phyloP scores from a whole-genome alignment of 2,113 vertebrate species.

The Orcinus orca region DNA sequence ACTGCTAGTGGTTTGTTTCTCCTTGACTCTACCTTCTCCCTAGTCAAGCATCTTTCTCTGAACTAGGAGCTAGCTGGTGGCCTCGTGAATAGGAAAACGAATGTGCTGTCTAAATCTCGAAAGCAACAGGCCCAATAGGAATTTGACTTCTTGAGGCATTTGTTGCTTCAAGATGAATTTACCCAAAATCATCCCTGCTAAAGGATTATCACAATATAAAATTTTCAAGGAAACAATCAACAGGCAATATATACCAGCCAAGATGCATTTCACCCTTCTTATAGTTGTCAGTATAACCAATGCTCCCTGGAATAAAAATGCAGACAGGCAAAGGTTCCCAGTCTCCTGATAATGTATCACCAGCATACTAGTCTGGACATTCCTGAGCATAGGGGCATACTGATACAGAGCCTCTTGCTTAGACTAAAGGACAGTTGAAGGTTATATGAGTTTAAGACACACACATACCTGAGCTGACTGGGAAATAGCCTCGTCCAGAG shows the following conservation, averaged over 20 bases:
- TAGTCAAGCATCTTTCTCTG: constrained; percentile 4
- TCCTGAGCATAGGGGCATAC: neutral
- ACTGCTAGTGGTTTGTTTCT: neutral
- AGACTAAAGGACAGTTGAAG: neutral
- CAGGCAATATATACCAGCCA: neutral
- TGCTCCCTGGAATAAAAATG: neutral
- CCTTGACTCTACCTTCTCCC: constrained; percentile 27
- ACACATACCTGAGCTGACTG: constrained; percentile 93
- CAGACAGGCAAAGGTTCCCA: neutral
- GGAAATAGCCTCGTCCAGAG: constrained; percentile 93
- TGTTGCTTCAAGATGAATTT: constrained; percentile 22
- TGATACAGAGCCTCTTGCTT: neutral
- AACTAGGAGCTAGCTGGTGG: neutral
- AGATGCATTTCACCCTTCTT: neutral
- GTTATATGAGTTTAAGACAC: neutral
- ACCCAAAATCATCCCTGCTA: neutral
- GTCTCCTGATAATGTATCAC: neutral
- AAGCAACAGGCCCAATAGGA: neutral
- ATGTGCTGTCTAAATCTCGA: neutral
- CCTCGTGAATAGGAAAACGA: neutral
- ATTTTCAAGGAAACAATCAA: constrained; percentile 28
- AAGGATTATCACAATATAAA: neutral
- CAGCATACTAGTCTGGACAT: neutral
- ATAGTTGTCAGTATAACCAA: neutral
- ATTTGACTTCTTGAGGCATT: neutral